Base-by-base conservation (phyloP, 2,113 vertebrate genomes). In the Archocentrus centrarchus region DNA sequence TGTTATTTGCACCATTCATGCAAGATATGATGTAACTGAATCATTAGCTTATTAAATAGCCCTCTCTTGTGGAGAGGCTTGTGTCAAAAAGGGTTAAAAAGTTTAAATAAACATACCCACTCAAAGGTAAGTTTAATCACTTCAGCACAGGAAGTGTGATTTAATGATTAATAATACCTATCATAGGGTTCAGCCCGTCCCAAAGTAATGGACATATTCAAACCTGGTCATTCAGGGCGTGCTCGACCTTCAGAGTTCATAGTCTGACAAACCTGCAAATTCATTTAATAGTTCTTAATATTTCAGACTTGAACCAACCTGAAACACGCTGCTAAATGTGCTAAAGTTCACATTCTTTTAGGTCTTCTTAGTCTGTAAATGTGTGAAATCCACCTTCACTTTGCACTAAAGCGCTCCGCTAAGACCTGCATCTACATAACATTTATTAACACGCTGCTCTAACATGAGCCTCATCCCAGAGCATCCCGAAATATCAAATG, bases 401-500 rank as follows among this genome's bases (percentile, higher is more conserved):
- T n/a, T 73, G 17, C 68, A 53, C 47, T 32, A 53, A 73, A 53
- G 6, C 47, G 8, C 47, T 53, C 32, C 3, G 2, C 27, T 53
- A n/a, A 73, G 44, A 73, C 68, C 47, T 53, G 17, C 47, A 53
- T 30, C 32, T 53, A 53, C 10, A 0, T 50, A 47, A 18, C 2
- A 6, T 73, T 73, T 55, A 53, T 53, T 53, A 73, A 32, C 47
- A 11, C 17, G 2, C 0, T 15, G 6, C 32, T 73, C 27, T 73
- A 17, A 73, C 68, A 73, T 47, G 27, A 73, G 68, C 47, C 68
- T 32, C 68, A 35, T 76, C 68, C 77, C 35, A 17, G 59, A 60
- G 39, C 27, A 11, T 75, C 79, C 80, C 8, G 1, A 37, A 86
- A 84, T 76, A 82, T 90, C 32, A 58, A 64, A 30, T n/a, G 15